A percentile compares a stretch with the other conserved stretches of the same genome.
phyloP scores from a whole-genome alignment of 2,113 vertebrate species.

The Panthera tigris region DNA sequence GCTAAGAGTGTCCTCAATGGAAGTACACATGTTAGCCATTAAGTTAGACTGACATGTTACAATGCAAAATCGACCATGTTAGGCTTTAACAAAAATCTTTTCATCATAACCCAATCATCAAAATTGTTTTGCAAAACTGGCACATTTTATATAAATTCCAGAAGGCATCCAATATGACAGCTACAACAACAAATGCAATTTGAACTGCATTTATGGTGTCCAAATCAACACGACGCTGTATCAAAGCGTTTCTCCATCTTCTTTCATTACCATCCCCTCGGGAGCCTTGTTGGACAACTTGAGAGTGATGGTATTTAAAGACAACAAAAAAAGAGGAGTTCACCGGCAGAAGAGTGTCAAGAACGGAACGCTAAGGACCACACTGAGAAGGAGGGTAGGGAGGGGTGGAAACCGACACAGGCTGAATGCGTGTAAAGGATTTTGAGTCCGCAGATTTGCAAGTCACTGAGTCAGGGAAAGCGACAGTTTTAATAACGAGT shows the following conservation, averaged over 20 bases:
- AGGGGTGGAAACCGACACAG: neutral
- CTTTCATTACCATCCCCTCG: no score
- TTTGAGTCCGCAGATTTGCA: neutral
- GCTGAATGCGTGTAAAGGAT: neutral
- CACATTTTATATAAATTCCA: neutral
- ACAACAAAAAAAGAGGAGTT: neutral
- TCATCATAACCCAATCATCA: neutral
- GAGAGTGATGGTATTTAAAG: neutral
- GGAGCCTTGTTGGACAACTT: neutral
- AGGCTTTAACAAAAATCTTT: neutral
- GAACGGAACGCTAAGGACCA: neutral
- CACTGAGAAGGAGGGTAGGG: no score
- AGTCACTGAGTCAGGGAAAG: neutral
- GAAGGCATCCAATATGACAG: neutral
- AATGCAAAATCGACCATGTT: neutral
- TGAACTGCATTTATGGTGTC: neutral
- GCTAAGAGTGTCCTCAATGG: neutral
- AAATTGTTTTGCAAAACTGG: neutral
- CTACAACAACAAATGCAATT: neutral
- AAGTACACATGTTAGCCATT: neutral
- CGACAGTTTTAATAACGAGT: neutral
- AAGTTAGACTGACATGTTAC: neutral
- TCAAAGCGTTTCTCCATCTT: neutral
- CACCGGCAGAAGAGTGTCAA: neutral
- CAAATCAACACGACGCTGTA: neutral